Evolutionary conservation across 2,888 invertebrate genomes (phyloP).

Genomic region (Allygus modestus): DNA sequence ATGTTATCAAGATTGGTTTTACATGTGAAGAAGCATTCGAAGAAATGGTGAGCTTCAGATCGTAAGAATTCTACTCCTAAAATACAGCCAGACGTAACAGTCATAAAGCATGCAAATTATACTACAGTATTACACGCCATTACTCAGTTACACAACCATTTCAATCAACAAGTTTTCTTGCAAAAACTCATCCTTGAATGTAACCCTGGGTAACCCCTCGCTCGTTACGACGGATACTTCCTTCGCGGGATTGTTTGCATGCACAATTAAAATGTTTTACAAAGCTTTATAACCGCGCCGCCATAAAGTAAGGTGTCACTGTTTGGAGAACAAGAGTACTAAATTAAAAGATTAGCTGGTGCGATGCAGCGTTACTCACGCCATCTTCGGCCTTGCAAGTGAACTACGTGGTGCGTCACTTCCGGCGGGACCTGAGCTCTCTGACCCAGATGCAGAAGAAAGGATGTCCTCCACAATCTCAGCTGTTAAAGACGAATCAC

Average conservation of each 20-base stretch:
- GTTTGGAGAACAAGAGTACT: background rate
- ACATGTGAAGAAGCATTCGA: too few species aligned
- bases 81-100: too few species aligned
- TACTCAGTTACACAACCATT: too few species aligned
- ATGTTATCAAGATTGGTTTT: too few species aligned
- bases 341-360: background rate
- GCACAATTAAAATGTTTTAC: constrained; percentile 34
- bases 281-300: constrained; percentile 37
- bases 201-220: constrained; percentile 34
- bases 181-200: constrained; percentile 27
- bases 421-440: background rate
- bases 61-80: too few species aligned
- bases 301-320: constrained; percentile 44
- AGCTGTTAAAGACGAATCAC: constrained; percentile 50
- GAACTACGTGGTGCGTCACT: constrained; percentile 25
- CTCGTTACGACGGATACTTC: constrained; percentile 6
- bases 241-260: constrained; percentile 34
- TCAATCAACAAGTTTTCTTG: background rate
- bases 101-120: too few species aligned
- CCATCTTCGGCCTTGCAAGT: constrained; percentile 8
- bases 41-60: too few species aligned
- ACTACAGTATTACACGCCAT: too few species aligned
- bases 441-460: constrained; percentile 51
- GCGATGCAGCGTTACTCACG: constrained; percentile 20
- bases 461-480: constrained; percentile 39